Percentiles rank a stretch among this genome's conserved stretches.
Evolutionary conservation across 2,113 vertebrate species (phyloP).

Genomic region (Corapipo altera): DNA sequence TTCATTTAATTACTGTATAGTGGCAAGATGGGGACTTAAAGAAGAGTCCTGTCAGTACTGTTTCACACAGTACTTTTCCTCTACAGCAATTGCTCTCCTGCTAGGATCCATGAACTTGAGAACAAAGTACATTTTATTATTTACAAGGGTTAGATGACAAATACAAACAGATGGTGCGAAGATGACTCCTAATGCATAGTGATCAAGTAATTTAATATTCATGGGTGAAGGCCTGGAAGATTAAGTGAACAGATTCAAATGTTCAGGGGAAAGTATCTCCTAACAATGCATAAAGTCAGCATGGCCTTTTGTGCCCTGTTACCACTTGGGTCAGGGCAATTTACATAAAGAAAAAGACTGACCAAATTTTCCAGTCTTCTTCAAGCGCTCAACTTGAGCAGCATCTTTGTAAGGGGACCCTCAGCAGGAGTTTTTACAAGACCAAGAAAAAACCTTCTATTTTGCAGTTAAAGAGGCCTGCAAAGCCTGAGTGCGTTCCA

Average conservation of each 20-base stretch:
- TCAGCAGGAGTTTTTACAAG: background rate
- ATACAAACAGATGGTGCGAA: slow-evolving; percentile 69
- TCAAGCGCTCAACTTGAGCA: background rate
- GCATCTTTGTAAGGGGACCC: background rate
- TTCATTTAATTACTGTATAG: background rate
- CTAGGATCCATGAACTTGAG: slow-evolving; percentile 53
- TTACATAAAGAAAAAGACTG: background rate
- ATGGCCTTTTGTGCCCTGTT: slow-evolving; percentile 22
- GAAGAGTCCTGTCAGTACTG: background rate
- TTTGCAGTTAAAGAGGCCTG: background rate
- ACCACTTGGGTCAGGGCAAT: background rate
- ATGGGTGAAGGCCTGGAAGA: slow-evolving; percentile 35
- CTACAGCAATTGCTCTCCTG: slow-evolving; percentile 3
- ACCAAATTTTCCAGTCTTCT: background rate
- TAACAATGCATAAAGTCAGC: slow-evolving; percentile 61
- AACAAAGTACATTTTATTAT: slow-evolving; percentile 70
- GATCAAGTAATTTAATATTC: slow-evolving; percentile 65
- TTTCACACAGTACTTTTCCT: slow-evolving; percentile 40
- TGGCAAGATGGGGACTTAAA: background rate
- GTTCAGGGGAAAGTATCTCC: slow-evolving; percentile 43
- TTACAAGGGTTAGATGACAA: slow-evolving; percentile 65
- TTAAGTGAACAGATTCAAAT: slow-evolving; percentile 54
- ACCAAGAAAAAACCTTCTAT: background rate
- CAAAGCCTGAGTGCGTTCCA: background rate
- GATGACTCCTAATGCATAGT: slow-evolving; percentile 64